Base-by-base conservation (phyloP, 1,140 invertebrate genomes). In the Drosophila pseudoananassae region DNA sequence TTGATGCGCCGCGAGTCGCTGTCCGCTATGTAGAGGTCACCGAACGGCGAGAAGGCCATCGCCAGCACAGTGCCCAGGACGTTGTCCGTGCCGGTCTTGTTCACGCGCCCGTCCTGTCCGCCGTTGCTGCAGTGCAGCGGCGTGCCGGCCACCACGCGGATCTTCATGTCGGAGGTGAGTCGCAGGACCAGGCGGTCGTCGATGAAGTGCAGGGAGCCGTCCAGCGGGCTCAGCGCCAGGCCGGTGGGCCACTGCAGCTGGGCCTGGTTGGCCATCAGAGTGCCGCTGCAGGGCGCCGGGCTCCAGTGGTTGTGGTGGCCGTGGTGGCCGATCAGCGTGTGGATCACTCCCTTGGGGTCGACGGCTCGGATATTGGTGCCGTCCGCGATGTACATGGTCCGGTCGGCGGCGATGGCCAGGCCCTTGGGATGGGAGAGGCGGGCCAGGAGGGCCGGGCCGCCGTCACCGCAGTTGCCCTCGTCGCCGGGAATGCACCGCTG, bases 381-480 rank as follows among this genome's bases (percentile, higher is more conserved):
- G 92, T 98, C 98, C 46, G 97, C 97, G 74, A 98, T 97, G 88
- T 98, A 98, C 95, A 98, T 97, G 12, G 96, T 97, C 83, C 96
- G 96, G 90, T 98, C 97, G 31, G 96, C 96, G 9, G 97, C 96
- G 49, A 99, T 97, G 15, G 97, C 97, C 53, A 98, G 92, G 94
- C 98, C 98, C 95, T 99, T 99, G 6, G 98, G 98, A 94, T 99
- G 98, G 23, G 97, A 95, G 14, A 99, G 94, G 91, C 98, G 96
- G 4, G 98, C 98, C 65, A 96, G 94, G 20, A 96, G 94, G 6
- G 98, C 98, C 20, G 95, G 95, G 50, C 97, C 96, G 66, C 97
- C 97, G 92, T 99, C 98, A 4, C 98, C 98, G 92, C 98, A 99
- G 59, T 96, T 96, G 29, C 94, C 93, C 75, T 95, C 94, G 85